Evolutionary conservation across 2,888 invertebrate species (phyloP), one percentile per base, ranked within the genome.

Genomic region (Spisula subtruncata): DNA sequence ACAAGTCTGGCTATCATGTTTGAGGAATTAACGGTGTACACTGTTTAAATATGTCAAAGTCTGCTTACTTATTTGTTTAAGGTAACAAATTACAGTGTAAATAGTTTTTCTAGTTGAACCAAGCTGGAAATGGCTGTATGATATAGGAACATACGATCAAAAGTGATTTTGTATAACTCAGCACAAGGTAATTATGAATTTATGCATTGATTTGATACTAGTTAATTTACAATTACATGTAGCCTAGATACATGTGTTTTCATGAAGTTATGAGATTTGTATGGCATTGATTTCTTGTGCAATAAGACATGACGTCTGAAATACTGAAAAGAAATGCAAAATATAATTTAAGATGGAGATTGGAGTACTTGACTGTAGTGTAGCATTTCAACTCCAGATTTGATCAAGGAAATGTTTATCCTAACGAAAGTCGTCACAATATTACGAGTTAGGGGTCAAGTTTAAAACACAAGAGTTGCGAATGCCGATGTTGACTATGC

Each of bases 1-100:
- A n/a, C 25, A 25, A n/a, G 25, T 10, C 60, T 0, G 25, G 10
- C 60, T 66, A 66, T 25, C 60, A 66, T 66, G 25, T 66, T 25
- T 66, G 60, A 25, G n/a, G 60, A 66, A 66, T 66, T n/a, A 25
- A 66, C 60, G 60, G 25, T 25, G 60, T 25, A 25, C 41, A 41
- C 2, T 85, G 56, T 85, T 85, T 85, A 54, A 54, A n/a, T 0
- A 79, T 54, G 84, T 85, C 84, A 85, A 71, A 29, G 29, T 85
- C 46, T 75, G 51, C 25, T 8, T 85, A 54, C 29, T 20, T 85
- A 48, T 85, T 85, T 85, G 54, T 79, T 85, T 79, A 85, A 18
- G 75, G 85, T 85, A 79, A 85, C 79, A 75, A 85, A 85, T 85
- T 85, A 79, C 29, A 54, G 79, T 85, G 51, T 51, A 51, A 79